Evolutionary conservation across 2,797 vertebrate species (phyloP).

Genomic region (Gila robusta): DNA sequence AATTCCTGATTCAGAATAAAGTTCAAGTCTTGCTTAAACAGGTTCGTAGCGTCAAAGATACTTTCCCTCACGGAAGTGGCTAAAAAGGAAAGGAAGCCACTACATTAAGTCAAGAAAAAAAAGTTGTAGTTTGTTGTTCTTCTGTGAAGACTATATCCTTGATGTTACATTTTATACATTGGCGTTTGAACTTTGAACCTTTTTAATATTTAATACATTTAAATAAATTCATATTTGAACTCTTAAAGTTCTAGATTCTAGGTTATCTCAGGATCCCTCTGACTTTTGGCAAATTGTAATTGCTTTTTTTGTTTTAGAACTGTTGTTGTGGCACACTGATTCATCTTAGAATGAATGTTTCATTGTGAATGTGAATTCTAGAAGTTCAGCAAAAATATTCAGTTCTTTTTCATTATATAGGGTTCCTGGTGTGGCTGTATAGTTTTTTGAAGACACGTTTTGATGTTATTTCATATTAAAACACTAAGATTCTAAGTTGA

Average conservation of each 20-base stretch:
- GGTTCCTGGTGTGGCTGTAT: neutral
- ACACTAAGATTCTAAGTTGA: neutral
- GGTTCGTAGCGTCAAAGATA: too few relatives aligned
- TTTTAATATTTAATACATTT: neutral
- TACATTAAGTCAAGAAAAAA: too few relatives aligned
- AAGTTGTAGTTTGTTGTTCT: too few relatives aligned
- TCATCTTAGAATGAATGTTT: neutral
- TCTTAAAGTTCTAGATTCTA: neutral
- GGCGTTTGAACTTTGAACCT: too few relatives aligned
- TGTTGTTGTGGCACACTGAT: neutral
- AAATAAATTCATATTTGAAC: neutral
- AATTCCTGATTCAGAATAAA: conserved; percentile 5
- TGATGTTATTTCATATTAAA: neutral
- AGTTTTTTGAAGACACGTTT: neutral
- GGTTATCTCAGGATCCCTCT: neutral
- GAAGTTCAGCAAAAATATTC: neutral
- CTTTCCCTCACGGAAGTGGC: too few relatives aligned
- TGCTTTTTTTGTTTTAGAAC: neutral
- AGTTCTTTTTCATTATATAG: neutral
- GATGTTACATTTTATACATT: neutral
- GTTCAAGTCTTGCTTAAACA: too few relatives aligned
- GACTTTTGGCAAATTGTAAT: neutral
- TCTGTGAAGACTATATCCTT: too few relatives aligned
- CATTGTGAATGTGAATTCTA: too few relatives aligned
- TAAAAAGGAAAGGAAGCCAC: too few relatives aligned